Conservation (phyloP, 2,888 invertebrate species). For the Rotaria sp. region DNA sequence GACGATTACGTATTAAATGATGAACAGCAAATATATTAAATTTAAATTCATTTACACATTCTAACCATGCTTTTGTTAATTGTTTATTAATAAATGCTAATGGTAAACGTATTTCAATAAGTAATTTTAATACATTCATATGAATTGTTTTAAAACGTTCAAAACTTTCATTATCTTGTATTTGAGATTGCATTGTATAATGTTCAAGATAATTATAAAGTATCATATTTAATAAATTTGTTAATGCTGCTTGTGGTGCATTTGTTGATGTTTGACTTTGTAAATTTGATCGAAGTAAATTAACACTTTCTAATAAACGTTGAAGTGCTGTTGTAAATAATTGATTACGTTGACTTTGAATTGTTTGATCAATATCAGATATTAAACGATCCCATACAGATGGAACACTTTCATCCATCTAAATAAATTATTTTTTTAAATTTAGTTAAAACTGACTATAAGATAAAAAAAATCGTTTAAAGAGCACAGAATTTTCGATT, state of each 20-base stretch:
- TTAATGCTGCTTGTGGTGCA: not conserved
- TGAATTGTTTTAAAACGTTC: not conserved
- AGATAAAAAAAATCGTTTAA: too few species aligned
- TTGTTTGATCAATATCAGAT: not conserved
- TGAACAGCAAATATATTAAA: constrained; percentile 33
- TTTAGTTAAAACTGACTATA: too few species aligned
- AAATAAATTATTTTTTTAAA: not conserved
- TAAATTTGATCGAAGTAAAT: not conserved
- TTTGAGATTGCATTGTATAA: not conserved
- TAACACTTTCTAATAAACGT: not conserved
- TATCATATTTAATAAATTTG: not conserved
- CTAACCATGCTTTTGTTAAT: constrained; percentile 35
- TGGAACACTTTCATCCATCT: constrained; percentile 23
- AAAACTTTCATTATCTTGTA: not conserved
- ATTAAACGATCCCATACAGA: constrained; percentile 17
- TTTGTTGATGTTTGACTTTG: not conserved
- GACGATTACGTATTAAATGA: constrained; percentile 32
- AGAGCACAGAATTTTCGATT: too few species aligned
- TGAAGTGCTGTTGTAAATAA: not conserved
- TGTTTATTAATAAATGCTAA: not conserved
- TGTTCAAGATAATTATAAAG: constrained; percentile 1
- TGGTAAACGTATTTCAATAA: not conserved
- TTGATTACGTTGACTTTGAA: not conserved
- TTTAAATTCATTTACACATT: constrained; percentile 37
- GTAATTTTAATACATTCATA: constrained; percentile 24